These are phyloP conservation scores for Temnothorax rugatulus DNA, from an alignment of 2,888 invertebrate genomes.

Conservation along the genomic window DNA sequence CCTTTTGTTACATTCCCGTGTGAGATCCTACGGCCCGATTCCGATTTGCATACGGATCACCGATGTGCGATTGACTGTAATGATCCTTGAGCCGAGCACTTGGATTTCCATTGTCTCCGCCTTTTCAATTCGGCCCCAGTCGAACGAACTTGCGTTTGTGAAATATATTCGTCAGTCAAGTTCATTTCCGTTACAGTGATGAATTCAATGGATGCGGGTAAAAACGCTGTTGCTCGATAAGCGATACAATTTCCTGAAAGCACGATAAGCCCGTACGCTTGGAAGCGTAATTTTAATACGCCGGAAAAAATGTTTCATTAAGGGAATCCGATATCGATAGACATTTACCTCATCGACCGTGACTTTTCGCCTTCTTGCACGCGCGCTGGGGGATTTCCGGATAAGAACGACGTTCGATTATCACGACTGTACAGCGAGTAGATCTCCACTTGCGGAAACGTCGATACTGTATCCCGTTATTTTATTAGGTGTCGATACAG, in stretches of 20 bases:
- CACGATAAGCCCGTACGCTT: conserved; percentile 5
- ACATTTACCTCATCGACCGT: conserved; percentile 41
- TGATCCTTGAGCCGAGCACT: conserved; percentile 54
- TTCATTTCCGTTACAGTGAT: not conserved
- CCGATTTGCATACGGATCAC: conserved; percentile 64
- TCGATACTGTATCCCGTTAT: conserved; percentile 37
- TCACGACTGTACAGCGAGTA: conserved; percentile 34
- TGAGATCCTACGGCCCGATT: conserved; percentile 24
- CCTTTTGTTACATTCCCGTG: conserved; percentile 68
- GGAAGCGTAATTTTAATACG: conserved; percentile 22
- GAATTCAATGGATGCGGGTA: conserved; percentile 14
- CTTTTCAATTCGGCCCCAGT: conserved; percentile 32
- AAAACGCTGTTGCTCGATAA: conserved; percentile 14
- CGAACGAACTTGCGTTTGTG: conserved; percentile 19
- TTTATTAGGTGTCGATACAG: conserved; percentile 43
- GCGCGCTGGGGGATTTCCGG: not conserved
- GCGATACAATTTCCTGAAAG: conserved; percentile 28
- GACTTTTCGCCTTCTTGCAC: conserved; percentile 30
- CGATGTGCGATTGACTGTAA: conserved; percentile 57
- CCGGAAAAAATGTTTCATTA: conserved; percentile 38
- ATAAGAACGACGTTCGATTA: conserved; percentile 54
- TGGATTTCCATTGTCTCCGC: conserved; percentile 32
- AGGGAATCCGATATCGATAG: conserved; percentile 1
- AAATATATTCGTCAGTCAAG: conserved; percentile 5
- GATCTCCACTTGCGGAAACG: conserved; percentile 30